Evolutionary conservation across 2,888 invertebrate species (phyloP), one percentile per base, ranked within the genome.

Genomic region (Mythimna albipuncta): DNA sequence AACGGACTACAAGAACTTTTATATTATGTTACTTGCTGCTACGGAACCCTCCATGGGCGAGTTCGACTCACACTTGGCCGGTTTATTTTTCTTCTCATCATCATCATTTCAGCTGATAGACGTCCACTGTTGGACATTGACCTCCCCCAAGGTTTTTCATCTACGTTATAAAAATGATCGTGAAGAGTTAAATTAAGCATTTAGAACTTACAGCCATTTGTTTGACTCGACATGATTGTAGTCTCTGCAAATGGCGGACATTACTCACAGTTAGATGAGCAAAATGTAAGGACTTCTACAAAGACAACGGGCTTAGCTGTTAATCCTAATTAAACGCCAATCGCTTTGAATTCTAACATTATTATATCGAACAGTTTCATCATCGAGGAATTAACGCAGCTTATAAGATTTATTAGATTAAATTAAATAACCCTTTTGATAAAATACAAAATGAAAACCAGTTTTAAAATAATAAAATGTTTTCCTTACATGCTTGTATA

Each of bases 241-340:
- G 54, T 79, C 73, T 62, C 50, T 16, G 79, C 21, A 72, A 77
- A 77, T 79, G 54, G 74, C 32, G 44, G 44, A n/a, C 63, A 66
- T 79, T 79, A 66, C 59, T 77, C 57, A 73, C 35, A 13, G 26
- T 50, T 59, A 38, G 58, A 78, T 59, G 58, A 71, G 41, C 47
- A 38, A 78, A 78, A 78, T 64, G 72, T 19, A 50, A 54, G 77
- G 32, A 69, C 58, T 54, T 47, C 44, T 59, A 64, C 64, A 64
- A 61, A 61, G 44, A 65, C 26, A 69, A 55, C 26, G 10, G 19
- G 35, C 41, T 64, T 41, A 35, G 2, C 47, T 65, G 32, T 63
- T 44, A 69, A 54, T 63, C 35, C 67, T 54, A 69, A 69, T 65
- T 58, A 69, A 80, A 69, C 41, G 11, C 26, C 65, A 50, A 75